Evolutionary conservation across 35 echinoderm and acorn worm species (phyloP).

Genomic region (Acanthaster planci): DNA sequence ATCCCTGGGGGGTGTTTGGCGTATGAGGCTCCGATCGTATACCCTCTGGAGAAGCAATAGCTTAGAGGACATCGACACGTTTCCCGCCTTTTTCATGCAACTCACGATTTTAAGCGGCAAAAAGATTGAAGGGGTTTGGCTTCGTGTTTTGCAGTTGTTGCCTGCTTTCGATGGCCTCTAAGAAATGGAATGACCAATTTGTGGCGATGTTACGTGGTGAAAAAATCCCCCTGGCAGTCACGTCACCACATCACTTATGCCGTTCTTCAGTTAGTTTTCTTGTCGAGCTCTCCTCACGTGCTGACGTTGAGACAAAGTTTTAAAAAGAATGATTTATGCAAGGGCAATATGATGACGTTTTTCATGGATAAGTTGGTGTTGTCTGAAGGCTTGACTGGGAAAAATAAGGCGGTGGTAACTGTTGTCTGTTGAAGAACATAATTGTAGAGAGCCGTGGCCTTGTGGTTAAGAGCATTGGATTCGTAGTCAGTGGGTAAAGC

Average conservation of each 20-base stretch:
- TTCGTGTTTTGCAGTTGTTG: background rate
- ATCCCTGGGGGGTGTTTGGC: background rate
- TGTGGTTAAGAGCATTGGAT: too few species aligned
- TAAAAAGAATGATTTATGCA: too few species aligned
- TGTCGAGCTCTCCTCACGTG: too few species aligned
- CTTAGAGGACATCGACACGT: constrained; percentile 12
- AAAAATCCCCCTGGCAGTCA: background rate
- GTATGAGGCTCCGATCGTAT: constrained; percentile 2
- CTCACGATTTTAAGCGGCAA: constrained; percentile 11
- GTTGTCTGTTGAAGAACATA: too few species aligned
- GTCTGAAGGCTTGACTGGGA: too few species aligned
- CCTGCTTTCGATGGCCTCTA: background rate
- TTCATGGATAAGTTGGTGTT: too few species aligned
- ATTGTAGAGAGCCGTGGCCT: too few species aligned
- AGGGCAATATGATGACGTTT: too few species aligned
- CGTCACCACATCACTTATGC: background rate
- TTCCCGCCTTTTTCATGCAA: constrained; percentile 1
- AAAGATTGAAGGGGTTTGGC: background rate
- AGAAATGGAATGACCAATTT: background rate
- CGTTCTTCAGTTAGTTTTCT: background rate
- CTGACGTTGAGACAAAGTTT: too few species aligned
- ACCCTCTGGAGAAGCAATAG: constrained; percentile 13
- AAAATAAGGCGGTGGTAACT: too few species aligned
- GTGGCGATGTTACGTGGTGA: background rate
- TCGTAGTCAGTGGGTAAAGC: too few species aligned